Evolutionary conservation across 2,888 invertebrate species (phyloP).

Genomic region (Plemyria rubiginata): DNA sequence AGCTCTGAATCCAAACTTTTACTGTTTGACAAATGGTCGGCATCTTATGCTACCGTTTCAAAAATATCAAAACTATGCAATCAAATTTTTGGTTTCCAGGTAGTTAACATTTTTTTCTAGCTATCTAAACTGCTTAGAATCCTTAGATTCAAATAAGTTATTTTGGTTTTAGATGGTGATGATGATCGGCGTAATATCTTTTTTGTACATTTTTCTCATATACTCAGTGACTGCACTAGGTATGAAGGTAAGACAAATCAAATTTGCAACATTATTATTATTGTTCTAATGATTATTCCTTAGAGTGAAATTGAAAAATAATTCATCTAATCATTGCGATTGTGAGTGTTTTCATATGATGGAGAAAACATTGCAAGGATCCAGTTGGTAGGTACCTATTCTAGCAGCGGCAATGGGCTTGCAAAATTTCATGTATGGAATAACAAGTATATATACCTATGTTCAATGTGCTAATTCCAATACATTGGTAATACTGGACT

Average conservation of each 20-base stretch:
- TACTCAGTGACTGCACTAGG: background rate
- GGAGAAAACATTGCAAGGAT: too few relatives aligned
- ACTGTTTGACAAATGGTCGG: slow-evolving; percentile 25
- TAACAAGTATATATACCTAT: too few relatives aligned
- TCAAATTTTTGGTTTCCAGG: slow-evolving; percentile 23
- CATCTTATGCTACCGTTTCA: slow-evolving; percentile 17
- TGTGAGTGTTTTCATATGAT: too few relatives aligned
- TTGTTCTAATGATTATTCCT: too few relatives aligned
- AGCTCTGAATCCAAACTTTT: background rate
- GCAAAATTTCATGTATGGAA: too few relatives aligned
- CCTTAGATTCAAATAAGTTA: background rate
- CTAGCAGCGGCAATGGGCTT: too few relatives aligned
- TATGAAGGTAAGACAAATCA: background rate
- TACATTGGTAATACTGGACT: too few relatives aligned
- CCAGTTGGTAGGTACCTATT: too few relatives aligned
- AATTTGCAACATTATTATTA: too few relatives aligned
- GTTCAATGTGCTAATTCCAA: too few relatives aligned
- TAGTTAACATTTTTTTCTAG: background rate
- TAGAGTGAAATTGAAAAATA: too few relatives aligned
- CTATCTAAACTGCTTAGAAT: background rate
- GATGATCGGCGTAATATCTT: background rate
- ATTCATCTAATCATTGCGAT: too few relatives aligned
- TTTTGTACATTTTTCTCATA: background rate
- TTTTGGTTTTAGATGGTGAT: background rate
- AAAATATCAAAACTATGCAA: slow-evolving; percentile 26